A percentile compares a stretch with the other conserved stretches of the same genome.
Conservation (phyloP, 2,797 vertebrate species). For the Galago senegalensis region DNA sequence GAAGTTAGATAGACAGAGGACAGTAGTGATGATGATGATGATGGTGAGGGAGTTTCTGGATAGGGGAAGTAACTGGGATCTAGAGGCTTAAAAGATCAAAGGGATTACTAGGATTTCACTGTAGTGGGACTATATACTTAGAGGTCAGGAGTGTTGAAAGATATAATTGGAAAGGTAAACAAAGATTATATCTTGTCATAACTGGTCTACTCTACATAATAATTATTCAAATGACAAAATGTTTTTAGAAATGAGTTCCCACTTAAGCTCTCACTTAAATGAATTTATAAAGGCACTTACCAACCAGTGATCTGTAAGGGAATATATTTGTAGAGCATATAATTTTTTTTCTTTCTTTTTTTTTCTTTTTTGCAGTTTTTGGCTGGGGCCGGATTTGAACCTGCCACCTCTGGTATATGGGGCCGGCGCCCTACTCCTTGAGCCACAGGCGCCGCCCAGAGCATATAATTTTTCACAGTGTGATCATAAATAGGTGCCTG, state of each 20-base stretch:
- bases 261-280: conserved; percentile 19
- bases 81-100: neutral
- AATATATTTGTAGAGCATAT: conserved; percentile 11
- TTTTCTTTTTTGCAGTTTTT: no score
- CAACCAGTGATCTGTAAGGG: conserved; percentile 36
- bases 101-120: neutral
- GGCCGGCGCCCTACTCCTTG: no score
- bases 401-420: no score
- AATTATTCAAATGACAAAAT: conserved; percentile 40
- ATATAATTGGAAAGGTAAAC: conserved; percentile 15
- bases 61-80: neutral
- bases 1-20: neutral
- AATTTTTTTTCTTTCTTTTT: neutral
- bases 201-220: neutral
- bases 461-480: neutral
- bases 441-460: no score
- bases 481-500: neutral
- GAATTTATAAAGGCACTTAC: conserved; percentile 2
- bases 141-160: conserved; percentile 3
- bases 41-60: conserved; percentile 14
- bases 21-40: neutral
- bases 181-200: neutral
- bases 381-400: no score
- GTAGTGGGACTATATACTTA: neutral
- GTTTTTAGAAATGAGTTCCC: conserved; percentile 6